Conservation (phyloP, 2,797 vertebrate genomes). For the Oreochromis grahami region DNA sequence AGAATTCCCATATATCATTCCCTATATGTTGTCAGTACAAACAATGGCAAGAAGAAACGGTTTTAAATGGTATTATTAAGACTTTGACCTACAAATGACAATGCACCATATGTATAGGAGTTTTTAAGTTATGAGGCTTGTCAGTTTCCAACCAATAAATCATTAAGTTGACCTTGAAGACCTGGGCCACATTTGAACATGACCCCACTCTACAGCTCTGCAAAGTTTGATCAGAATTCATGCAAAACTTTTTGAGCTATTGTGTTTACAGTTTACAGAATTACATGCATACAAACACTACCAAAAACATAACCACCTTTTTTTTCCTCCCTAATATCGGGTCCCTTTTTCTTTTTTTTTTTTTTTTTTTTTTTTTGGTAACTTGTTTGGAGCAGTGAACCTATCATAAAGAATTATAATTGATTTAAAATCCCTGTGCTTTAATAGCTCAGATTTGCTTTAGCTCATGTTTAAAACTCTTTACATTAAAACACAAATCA, state of each 20-base stretch:
- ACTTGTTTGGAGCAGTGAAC: fast-evolving
- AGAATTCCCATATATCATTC: neutral
- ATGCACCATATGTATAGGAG: neutral
- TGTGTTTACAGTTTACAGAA: neutral
- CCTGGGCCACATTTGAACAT: neutral
- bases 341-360: no score
- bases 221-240: neutral
- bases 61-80: neutral
- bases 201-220: neutral
- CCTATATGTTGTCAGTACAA: neutral
- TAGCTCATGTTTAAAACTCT: neutral
- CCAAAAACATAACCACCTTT: neutral
- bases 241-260: neutral
- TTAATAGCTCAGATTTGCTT: neutral
- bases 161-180: neutral
- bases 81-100: neutral
- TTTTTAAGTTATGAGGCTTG: neutral
- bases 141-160: neutral
- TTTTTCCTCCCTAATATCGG: no score
- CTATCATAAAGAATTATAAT: neutral
- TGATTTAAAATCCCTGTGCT: neutral
- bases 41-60: neutral
- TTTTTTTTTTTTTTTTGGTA: no score
- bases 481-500: neutral
- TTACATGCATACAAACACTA: neutral